phyloP scores from a whole-genome alignment of 1,140 invertebrate species.

The Saxidomus purpurata region DNA sequence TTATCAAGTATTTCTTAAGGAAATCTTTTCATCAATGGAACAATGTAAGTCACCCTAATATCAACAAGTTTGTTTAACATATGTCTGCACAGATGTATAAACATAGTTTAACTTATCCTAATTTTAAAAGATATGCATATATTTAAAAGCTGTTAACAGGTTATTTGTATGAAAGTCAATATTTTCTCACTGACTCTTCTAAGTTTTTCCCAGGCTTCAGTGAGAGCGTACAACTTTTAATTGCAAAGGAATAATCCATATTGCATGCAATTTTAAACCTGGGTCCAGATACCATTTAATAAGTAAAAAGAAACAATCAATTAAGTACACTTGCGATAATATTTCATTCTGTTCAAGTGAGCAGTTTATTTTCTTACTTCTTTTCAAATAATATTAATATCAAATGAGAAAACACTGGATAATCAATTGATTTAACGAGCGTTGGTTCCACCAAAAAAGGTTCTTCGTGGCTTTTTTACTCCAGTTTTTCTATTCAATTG shows the following conservation, averaged over 20 bases:
- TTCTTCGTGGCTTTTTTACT: too few species aligned
- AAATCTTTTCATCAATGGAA: constrained; percentile 18
- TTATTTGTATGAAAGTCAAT: constrained; percentile 24
- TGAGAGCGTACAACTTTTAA: neutral
- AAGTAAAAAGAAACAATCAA: neutral
- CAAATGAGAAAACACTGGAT: neutral
- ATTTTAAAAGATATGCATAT: constrained; percentile 12
- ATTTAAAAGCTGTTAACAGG: neutral
- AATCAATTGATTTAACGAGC: neutral
- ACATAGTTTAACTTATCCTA: neutral
- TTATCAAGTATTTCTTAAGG: constrained; percentile 32
- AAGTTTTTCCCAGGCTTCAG: neutral
- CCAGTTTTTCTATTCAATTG: too few species aligned
- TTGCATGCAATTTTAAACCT: constrained; percentile 9
- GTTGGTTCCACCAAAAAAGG: too few species aligned
- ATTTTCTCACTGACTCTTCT: neutral
- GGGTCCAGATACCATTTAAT: neutral
- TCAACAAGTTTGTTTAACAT: constrained; percentile 55
- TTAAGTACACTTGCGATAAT: neutral
- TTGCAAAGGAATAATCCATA: constrained; percentile 9
- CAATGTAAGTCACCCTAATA: constrained; percentile 38
- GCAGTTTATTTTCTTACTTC: neutral
- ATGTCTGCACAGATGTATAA: neutral
- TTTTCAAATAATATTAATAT: neutral
- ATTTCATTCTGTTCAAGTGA: neutral